Evolutionary conservation across 30 jellyfish, hydroid and myxozoan genomes (phyloP).

Genomic region (Aurelia aurita): DNA sequence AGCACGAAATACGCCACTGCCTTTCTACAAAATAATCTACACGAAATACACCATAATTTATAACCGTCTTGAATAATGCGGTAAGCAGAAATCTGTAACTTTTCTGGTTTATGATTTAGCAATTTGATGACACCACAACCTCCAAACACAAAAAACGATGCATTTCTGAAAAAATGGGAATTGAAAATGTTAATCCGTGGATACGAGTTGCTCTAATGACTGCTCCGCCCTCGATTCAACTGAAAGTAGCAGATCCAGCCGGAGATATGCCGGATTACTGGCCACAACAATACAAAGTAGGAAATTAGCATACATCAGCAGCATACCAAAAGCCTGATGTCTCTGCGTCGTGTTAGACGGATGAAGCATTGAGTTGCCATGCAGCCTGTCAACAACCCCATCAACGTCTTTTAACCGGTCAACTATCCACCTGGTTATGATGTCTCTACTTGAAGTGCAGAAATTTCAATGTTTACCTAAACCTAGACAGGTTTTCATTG

Average conservation of each 20-base stretch:
- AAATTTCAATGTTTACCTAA: no score
- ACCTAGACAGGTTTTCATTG: no score
- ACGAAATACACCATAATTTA: no score
- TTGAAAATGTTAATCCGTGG: slow-evolving; percentile 43
- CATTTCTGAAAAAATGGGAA: no score
- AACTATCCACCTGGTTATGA: neutral
- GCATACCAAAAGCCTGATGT: slow-evolving; percentile 47
- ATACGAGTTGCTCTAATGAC: slow-evolving; percentile 64
- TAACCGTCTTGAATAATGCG: no score
- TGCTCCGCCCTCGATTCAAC: slow-evolving; percentile 74
- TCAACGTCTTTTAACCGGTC: slow-evolving; percentile 35
- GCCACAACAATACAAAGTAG: slow-evolving; percentile 55
- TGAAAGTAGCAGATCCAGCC: slow-evolving; percentile 65
- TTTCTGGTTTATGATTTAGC: no score
- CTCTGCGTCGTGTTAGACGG: slow-evolving; percentile 10
- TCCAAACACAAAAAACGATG: no score
- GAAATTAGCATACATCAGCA: slow-evolving; percentile 66
- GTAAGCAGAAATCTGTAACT: no score
- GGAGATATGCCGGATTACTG: slow-evolving; percentile 55
- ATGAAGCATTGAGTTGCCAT: slow-evolving; percentile 6
- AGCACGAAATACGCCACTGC: no score
- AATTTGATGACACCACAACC: no score
- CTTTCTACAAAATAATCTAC: no score
- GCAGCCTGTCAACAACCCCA: slow-evolving; percentile 21
- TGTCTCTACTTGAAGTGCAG: no score